phyloP scores from a whole-genome alignment of 23 tunicate species.

The Styela clava region DNA sequence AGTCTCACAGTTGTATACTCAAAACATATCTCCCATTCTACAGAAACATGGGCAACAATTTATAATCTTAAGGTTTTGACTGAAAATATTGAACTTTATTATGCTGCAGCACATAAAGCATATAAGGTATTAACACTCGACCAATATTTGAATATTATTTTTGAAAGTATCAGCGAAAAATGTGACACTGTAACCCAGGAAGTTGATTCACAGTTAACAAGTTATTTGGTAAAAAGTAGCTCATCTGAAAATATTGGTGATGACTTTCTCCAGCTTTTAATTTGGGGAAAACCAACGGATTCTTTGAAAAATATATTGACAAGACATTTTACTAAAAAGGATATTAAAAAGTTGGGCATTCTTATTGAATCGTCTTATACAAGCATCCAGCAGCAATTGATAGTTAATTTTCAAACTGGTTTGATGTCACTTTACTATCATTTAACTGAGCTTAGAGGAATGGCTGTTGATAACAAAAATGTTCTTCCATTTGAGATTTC shows the following conservation, averaged over 20 bases:
- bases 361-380: slow-evolving; percentile 76
- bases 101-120: slow-evolving; percentile 49
- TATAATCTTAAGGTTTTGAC: background rate
- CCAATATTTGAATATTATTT: slow-evolving; percentile 33
- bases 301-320: slow-evolving; percentile 35
- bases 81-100: background rate
- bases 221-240: slow-evolving; percentile 45
- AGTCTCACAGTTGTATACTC: background rate
- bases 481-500: background rate
- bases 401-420: slow-evolving; percentile 68
- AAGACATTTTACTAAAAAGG: slow-evolving; percentile 44
- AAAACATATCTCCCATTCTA: background rate
- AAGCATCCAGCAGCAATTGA: slow-evolving; percentile 63
- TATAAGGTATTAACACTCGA: slow-evolving; percentile 33
- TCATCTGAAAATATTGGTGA: slow-evolving; percentile 68
- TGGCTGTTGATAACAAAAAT: background rate
- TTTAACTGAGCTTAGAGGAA: slow-evolving; percentile 55
- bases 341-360: slow-evolving; percentile 54
- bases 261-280: slow-evolving; percentile 63
- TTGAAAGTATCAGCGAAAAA: slow-evolving; percentile 61
- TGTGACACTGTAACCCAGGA: slow-evolving; percentile 72
- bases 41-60: background rate
- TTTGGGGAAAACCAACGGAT: slow-evolving; percentile 84
- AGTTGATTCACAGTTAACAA: slow-evolving; percentile 68
- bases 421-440: slow-evolving; percentile 57